phyloP scores from a whole-genome alignment of 2,113 vertebrate species.

The Serinus canaria region DNA sequence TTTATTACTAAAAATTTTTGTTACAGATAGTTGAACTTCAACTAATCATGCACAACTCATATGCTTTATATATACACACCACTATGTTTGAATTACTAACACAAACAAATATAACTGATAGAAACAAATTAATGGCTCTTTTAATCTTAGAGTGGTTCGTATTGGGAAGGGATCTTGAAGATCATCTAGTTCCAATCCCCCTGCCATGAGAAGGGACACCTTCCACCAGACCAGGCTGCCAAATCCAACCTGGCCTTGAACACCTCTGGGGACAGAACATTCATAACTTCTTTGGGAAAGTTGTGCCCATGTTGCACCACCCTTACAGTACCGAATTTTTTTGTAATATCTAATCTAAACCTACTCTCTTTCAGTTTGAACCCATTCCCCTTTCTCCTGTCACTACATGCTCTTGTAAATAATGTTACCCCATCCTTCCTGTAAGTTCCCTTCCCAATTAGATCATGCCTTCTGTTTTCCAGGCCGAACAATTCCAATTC shows the following conservation, averaged over 20 bases:
- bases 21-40: background rate
- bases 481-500: background rate
- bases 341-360: background rate
- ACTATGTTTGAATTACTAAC: background rate
- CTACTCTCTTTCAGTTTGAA: background rate
- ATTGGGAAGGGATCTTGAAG: background rate
- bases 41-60: background rate
- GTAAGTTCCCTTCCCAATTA: background rate
- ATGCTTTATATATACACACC: background rate
- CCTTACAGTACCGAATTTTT: background rate
- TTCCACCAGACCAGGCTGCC: background rate
- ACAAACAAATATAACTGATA: background rate
- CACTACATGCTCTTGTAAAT: background rate
- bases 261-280: accelerated
- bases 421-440: background rate
- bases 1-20: background rate
- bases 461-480: background rate
- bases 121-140: background rate
- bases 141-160: background rate
- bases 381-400: background rate
- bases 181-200: background rate
- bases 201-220: background rate
- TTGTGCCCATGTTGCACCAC: background rate
- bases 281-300: background rate
- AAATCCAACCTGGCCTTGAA: background rate